These are phyloP conservation scores for Burhinus bistriatus DNA, from an alignment of 2,113 vertebrate species.

Conservation along the genomic window DNA sequence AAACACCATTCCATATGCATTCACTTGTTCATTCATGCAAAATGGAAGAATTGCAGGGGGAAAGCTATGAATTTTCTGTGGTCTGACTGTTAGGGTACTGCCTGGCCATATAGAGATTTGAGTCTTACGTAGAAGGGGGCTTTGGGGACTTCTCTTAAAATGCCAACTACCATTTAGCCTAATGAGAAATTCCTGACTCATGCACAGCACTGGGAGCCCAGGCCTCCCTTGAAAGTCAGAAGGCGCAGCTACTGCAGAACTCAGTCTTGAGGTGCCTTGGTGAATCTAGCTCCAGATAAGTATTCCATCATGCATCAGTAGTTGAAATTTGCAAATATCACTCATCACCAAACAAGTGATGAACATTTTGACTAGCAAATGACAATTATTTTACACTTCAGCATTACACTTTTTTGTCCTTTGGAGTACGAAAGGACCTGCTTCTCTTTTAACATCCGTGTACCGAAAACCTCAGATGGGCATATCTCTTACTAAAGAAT, in stretches of 20 bases:
- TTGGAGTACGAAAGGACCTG: not conserved
- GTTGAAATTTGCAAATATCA: not conserved
- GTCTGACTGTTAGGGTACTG: not conserved
- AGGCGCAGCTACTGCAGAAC: not conserved
- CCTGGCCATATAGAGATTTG: not conserved
- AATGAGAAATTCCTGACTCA: not conserved
- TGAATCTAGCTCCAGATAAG: not conserved
- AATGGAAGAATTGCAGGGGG: not conserved
- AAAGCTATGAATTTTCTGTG: not conserved
- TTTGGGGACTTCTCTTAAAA: not conserved
- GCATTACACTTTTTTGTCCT: not conserved
- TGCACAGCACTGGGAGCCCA: not conserved
- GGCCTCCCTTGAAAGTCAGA: not conserved
- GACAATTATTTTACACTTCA: not conserved
- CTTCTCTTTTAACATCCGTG: not conserved
- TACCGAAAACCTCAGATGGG: not conserved
- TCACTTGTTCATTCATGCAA: not conserved
- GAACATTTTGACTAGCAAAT: not conserved
- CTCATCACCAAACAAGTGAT: not conserved
- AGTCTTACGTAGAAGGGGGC: accelerated
- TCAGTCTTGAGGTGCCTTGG: not conserved
- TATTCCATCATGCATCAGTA: not conserved
- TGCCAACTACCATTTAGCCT: not conserved
- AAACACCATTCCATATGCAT: accelerated
- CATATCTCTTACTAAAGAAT: not conserved